Conservation (phyloP, 2,888 invertebrate genomes). For the Coremacera marginata region DNA sequence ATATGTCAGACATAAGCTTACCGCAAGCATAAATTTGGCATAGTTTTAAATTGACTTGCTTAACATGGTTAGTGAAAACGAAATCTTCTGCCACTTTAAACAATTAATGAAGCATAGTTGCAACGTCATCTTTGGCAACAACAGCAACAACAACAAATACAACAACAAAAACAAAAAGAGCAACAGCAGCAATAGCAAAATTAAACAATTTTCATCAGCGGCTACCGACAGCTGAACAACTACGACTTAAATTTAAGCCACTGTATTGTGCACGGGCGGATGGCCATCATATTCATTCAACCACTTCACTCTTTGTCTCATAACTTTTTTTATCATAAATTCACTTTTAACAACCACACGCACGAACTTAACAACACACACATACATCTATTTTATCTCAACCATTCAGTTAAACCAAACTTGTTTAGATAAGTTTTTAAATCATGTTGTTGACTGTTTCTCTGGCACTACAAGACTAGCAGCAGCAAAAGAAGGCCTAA, state of each 20-base stretch:
- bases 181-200: background rate
- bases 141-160: background rate
- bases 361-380: background rate
- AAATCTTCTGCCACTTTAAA: background rate
- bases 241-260: background rate
- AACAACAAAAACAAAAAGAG: background rate
- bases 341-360: background rate
- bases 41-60: too few relatives aligned
- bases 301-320: background rate
- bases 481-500: background rate
- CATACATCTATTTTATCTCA: background rate
- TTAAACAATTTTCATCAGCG: background rate
- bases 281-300: too few relatives aligned
- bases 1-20: background rate
- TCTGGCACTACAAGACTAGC: background rate
- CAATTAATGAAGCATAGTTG: background rate
- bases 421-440: background rate
- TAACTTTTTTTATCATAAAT: background rate
- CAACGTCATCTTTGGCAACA: background rate
- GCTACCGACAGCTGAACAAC: background rate
- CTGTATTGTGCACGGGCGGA: background rate
- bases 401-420: background rate
- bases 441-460: constrained; percentile 1
- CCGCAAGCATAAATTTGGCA: background rate
- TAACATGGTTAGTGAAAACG: background rate